Base-by-base conservation (phyloP, 2,888 invertebrate genomes). In the Leptinotarsa haldemani region DNA sequence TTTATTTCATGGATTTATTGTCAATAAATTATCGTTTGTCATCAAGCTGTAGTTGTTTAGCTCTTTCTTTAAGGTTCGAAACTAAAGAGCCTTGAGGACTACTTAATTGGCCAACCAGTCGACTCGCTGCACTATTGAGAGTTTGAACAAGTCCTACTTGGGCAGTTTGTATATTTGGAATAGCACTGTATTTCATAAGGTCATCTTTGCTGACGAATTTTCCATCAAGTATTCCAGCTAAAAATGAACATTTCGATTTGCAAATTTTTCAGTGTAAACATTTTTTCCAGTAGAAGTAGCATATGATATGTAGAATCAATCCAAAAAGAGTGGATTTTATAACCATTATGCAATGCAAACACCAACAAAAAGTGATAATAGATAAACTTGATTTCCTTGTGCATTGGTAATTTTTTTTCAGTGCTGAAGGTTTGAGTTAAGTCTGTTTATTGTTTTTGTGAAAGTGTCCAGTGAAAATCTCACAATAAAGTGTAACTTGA, bases 151-250 rank as follows among this genome's bases (percentile, higher is more conserved):
- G 87, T 80, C 91, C 91, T 70, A 92, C 91, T 83, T 93, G 91
- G 0, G 92, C 92, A 22, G 90, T 88, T 80, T 92, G 90, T 65
- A 95, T 84, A 83, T 90, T 91, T 0, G 92, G 91, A 83, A 94
- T 88, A 82, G 89, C 87, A 72, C 93, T 92, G 80, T 91, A 94
- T 79, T 90, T 89, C 40, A 92, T 82, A 47, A 95, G 87, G 81
- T 95, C 93, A 83, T 92, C 92, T 79, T 90, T 90, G 76, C 91
- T 93, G 79, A 95, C 81, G 46, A 95, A 86, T 73, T 88, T 90
- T 65, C 92, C 92, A 81, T 95, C 92, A 68, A 93, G 89, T 75
- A 95, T 91, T n/a, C 92, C 95, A 85, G 91, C 94, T 93, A 15
- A 13, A 56, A 56, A 22, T 13, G 4, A 56, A 22, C 13, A 22